Percentiles rank a stretch among this genome's conserved stretches.
phyloP scores from a whole-genome alignment of 2,113 vertebrate species.

The Amphilophus citrinellus region DNA sequence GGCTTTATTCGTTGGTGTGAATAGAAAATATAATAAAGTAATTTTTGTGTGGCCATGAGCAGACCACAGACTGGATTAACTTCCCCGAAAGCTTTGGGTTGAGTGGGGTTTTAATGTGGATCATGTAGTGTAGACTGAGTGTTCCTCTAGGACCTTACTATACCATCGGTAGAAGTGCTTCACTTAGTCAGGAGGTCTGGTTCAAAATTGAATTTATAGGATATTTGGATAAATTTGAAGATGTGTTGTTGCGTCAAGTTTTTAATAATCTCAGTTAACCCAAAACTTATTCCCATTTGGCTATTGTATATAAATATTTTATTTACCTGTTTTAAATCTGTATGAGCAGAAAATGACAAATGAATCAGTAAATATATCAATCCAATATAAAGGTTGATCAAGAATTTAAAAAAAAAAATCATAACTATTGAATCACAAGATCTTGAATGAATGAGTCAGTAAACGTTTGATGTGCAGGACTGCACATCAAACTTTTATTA shows the following conservation, averaged over 20 bases:
- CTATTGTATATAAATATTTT: not conserved
- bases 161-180: not conserved
- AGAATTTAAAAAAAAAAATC: not conserved
- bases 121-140: not conserved
- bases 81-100: not conserved
- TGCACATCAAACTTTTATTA: too few species aligned
- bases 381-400: not conserved
- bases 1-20: slow-evolving; percentile 49
- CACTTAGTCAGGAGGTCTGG: not conserved
- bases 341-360: not conserved
- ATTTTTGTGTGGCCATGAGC: slow-evolving; percentile 25
- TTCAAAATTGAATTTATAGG: not conserved
- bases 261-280: not conserved
- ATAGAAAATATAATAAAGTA: slow-evolving; percentile 58
- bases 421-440: not conserved
- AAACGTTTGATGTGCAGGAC: not conserved
- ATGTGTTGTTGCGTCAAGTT: not conserved
- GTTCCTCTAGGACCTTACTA: not conserved
- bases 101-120: not conserved
- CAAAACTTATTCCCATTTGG: not conserved
- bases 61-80: not conserved
- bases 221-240: not conserved
- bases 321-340: not conserved
- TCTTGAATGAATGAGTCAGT: not conserved
- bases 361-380: not conserved